These are phyloP conservation scores for Pristionchus entomophagus DNA, from an alignment of 2,888 invertebrate genomes.

Conservation along the genomic window DNA sequence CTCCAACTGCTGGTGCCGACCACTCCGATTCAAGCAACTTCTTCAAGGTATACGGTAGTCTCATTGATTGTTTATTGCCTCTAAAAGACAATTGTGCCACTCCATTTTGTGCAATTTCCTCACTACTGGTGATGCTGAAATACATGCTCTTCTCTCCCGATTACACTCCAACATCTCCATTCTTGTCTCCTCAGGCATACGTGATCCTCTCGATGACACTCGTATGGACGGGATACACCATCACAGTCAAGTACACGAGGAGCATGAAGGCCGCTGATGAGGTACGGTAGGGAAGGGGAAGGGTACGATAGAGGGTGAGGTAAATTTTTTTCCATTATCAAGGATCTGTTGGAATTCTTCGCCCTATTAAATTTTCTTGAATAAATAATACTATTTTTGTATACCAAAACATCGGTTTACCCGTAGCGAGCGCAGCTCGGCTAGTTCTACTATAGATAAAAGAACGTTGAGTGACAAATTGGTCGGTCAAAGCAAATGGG, in stretches of 20 bases:
- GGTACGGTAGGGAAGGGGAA: slow-evolving; percentile 51
- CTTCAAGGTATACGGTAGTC: slow-evolving; percentile 41
- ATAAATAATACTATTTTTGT: no score
- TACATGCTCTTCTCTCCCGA: neutral
- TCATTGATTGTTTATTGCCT: neutral
- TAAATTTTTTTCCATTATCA: no score
- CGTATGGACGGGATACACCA: slow-evolving; percentile 75
- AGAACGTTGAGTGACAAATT: no score
- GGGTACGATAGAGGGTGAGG: neutral
- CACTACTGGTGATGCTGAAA: neutral
- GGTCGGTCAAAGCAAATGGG: no score
- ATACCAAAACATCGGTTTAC: no score
- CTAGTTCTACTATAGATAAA: no score
- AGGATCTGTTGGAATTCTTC: neutral
- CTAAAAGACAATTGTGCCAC: no score
- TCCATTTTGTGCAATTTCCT: no score
- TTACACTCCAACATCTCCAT: neutral
- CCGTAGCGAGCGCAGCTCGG: no score
- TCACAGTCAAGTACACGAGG: slow-evolving; percentile 73
- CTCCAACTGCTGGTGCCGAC: neutral
- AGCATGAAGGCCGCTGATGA: slow-evolving; percentile 62
- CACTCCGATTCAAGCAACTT: slow-evolving; percentile 34
- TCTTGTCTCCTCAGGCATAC: slow-evolving; percentile 63
- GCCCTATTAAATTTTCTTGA: neutral
- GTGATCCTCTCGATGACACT: slow-evolving; percentile 73